Evolutionary conservation across 2,113 vertebrate species (phyloP).

Genomic region (Pomatostomus ruficeps): DNA sequence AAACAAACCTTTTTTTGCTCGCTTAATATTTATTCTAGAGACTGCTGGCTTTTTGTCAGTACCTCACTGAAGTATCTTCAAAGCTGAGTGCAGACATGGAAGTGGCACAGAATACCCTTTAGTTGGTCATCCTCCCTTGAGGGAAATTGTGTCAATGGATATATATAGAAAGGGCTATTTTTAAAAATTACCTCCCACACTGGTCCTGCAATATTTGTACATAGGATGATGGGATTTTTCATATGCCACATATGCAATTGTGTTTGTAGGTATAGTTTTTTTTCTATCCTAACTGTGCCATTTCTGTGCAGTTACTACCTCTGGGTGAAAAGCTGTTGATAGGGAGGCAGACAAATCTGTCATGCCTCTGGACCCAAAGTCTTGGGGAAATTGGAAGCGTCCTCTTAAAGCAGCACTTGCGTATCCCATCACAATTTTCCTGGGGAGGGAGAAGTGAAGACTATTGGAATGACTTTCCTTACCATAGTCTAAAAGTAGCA

Average conservation of each 20-base stretch:
- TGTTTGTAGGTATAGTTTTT: background rate
- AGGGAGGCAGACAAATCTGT: background rate
- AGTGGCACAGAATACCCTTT: background rate
- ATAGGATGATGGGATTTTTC: background rate
- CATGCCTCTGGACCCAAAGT: background rate
- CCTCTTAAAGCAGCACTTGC: background rate
- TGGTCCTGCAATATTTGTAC: background rate
- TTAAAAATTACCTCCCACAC: background rate
- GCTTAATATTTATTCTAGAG: background rate
- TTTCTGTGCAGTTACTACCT: background rate
- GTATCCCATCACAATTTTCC: background rate
- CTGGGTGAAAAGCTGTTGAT: background rate
- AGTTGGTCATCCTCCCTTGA: background rate
- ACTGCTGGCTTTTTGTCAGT: background rate
- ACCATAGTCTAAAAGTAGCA: background rate
- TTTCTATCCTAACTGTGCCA: background rate
- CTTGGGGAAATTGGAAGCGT: background rate
- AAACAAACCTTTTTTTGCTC: background rate
- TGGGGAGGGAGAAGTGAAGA: background rate
- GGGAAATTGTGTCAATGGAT: background rate
- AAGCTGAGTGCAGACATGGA: background rate
- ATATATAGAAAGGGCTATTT: background rate
- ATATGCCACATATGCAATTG: background rate
- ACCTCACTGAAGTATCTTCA: background rate
- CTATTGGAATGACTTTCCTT: background rate